Evolutionary conservation across 92 coral and sea anemone species (phyloP).

Genomic region (Hydrozoanthus gracilis): DNA sequence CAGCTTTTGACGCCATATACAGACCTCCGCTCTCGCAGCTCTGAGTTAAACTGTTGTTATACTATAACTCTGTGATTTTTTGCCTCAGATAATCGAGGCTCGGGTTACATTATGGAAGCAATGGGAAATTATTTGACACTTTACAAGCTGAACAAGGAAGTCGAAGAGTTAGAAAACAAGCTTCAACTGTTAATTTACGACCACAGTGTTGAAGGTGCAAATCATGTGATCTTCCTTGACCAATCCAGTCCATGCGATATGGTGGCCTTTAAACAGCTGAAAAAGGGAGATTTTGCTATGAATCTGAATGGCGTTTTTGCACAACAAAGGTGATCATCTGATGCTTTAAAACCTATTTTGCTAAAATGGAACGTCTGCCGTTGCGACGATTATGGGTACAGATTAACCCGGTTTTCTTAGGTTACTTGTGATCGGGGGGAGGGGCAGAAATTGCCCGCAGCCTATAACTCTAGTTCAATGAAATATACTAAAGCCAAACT

Average conservation of each 20-base stretch:
- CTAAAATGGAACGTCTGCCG: neutral
- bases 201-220: slow-evolving; percentile 73
- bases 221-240: slow-evolving; percentile 64
- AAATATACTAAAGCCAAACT: too few species aligned
- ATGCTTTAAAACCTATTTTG: neutral
- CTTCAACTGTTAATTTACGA: slow-evolving; percentile 59
- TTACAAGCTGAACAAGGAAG: slow-evolving; percentile 69
- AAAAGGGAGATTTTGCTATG: slow-evolving; percentile 71
- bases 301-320: slow-evolving; percentile 19
- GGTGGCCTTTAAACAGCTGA: slow-evolving; percentile 54
- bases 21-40: too few species aligned
- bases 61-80: neutral
- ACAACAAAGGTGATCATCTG: neutral
- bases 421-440: too few species aligned
- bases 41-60: neutral
- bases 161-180: slow-evolving; percentile 67
- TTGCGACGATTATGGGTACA: too few species aligned
- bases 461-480: too few species aligned
- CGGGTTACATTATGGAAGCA: slow-evolving; percentile 75
- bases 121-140: slow-evolving; percentile 74
- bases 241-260: slow-evolving; percentile 49
- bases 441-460: too few species aligned
- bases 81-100: slow-evolving; percentile 44
- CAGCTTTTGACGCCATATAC: too few species aligned
- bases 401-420: too few species aligned